Evolutionary conservation across 2,113 vertebrate genomes (phyloP), one percentile per base, ranked within the genome.

Genomic region (Amblyornis subalaris): DNA sequence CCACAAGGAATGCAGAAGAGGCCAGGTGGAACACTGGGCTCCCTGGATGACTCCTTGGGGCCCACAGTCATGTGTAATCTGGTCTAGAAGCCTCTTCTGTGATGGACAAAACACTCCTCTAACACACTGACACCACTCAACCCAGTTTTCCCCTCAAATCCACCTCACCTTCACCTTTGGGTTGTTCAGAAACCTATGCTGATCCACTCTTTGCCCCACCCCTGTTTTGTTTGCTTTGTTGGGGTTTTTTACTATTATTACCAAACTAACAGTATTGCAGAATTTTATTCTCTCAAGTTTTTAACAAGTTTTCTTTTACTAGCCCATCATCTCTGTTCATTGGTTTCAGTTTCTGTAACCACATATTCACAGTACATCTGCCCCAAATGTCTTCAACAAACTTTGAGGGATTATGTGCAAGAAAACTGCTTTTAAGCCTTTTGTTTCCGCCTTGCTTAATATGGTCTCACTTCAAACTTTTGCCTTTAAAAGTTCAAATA

Each of bases 1-100:
- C 44, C 20, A 71, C 76, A 71, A 79, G n/a, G 36, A 65, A 50
- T 0, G 2, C 48, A 87, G 18, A 26, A 0, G 0, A 40, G 15
- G 48, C 12, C 42, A 22, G 5, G 25, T 33, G 24, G 20, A 85
- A 75, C 7, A 2, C 28, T 26, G n/a, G 40, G n/a, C 11, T 81
- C 26, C 13, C 55, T 60, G 48, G 7, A 42, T 2, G 9, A 70
- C 31, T 69, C 23, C 36, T 44, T 28, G 2, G 33, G 29, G 25
- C 16, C n/a, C 76, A 45, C 0, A 2, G 14, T 12, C 33, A 20
- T 2, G 13, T 29, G 14, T 25, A 25, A 85, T 40, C 36, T 36
- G 8, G 13, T 62, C 45, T 45, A 62, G 31, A 23, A 73, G 36
- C 13, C 45, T 82, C 74, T 85, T 69, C 48, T 58, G 44, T 36